phyloP scores from a whole-genome alignment of 2,888 invertebrate genomes.

The Meloe dianella region DNA sequence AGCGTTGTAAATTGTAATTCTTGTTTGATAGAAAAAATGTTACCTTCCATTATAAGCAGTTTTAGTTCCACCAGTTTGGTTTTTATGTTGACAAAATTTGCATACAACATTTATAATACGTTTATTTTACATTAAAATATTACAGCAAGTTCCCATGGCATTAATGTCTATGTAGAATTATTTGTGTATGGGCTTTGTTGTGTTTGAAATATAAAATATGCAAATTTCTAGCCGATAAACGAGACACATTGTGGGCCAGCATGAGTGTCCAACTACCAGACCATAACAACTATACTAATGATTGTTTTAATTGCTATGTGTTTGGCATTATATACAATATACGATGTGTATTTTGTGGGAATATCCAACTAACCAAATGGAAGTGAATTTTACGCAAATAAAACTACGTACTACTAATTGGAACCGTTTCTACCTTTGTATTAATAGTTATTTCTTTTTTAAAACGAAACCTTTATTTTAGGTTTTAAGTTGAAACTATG shows the following conservation, averaged over 20 bases:
- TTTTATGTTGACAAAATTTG: background rate
- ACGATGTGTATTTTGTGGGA: constrained; percentile 10
- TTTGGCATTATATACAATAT: background rate
- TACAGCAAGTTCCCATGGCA: background rate
- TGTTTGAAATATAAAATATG: constrained; percentile 18
- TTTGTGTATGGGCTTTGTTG: background rate
- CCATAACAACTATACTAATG: constrained; percentile 25
- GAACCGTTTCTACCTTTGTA: background rate
- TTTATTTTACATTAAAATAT: constrained; percentile 4
- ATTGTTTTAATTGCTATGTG: constrained; percentile 25
- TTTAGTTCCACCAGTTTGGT: background rate
- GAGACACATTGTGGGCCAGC: constrained; percentile 9
- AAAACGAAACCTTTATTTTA: background rate
- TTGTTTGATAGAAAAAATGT: background rate
- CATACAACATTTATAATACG: background rate
- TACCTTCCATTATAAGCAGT: background rate
- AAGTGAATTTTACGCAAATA: background rate
- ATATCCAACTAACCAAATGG: constrained; percentile 12
- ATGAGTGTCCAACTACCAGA: background rate
- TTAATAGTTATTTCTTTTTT: background rate
- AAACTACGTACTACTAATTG: background rate
- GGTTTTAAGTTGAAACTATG: background rate
- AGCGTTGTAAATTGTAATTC: background rate
- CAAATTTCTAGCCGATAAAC: constrained; percentile 21
- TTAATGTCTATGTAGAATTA: constrained; percentile 1